phyloP scores from a whole-genome alignment of 2,888 invertebrate genomes.

The Clusia tigrina region DNA sequence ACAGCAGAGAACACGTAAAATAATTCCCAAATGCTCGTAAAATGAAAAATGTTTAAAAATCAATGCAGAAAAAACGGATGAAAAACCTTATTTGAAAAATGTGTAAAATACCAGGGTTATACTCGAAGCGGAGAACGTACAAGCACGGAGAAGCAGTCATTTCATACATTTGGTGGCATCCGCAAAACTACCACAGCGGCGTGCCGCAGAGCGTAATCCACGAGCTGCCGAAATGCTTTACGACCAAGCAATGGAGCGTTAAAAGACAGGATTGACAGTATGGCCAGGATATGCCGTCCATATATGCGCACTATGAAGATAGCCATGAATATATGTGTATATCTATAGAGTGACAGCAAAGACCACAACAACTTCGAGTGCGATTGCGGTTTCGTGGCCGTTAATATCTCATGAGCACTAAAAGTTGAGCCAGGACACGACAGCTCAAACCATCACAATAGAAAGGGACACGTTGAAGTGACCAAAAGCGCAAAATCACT shows the following conservation, averaged over 20 bases:
- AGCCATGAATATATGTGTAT: not conserved
- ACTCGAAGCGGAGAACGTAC: not conserved
- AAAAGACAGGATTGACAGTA: not conserved
- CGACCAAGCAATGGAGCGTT: not conserved
- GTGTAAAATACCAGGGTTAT: not conserved
- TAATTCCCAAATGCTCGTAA: not conserved
- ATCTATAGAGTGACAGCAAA: not conserved
- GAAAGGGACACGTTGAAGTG: not conserved
- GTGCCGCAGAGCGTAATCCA: not conserved
- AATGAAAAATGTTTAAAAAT: not conserved
- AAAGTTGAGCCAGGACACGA: not conserved
- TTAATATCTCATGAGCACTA: not conserved
- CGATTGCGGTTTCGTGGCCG: not conserved
- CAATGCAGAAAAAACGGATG: not conserved
- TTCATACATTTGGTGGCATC: no score
- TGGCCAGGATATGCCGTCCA: no score
- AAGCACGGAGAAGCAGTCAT: not conserved
- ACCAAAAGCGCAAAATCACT: not conserved
- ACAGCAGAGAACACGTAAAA: not conserved
- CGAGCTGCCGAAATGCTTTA: slow-evolving; percentile 4
- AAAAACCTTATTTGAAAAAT: not conserved
- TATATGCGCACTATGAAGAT: not conserved
- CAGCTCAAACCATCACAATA: not conserved
- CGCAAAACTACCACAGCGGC: not conserved
- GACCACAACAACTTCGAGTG: not conserved